Evolutionary conservation across 2,113 vertebrate species (phyloP), one percentile per base, ranked within the genome.

Genomic region (Neodontobutis hainanensis): DNA sequence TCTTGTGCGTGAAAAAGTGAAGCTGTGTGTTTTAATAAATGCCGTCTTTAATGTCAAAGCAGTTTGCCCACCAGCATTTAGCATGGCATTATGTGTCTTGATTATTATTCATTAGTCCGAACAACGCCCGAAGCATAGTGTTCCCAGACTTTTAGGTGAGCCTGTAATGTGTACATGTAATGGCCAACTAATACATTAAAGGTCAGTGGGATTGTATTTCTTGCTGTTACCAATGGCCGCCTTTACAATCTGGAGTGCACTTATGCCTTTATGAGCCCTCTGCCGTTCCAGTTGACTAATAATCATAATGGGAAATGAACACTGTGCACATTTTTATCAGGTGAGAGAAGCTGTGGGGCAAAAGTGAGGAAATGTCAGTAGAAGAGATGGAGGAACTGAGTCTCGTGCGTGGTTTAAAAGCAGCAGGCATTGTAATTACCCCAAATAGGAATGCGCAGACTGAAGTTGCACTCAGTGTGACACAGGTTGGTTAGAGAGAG

Each of bases 171-270:
- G 43, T 66, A 56, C 74, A 15, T 66, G 69, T 79, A 67, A 82
- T 43, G 60, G 59, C 76, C 62, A 61, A 46, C 75, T 49, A 59
- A 70, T 72, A 69, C 68, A 59, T 76, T 64, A 85, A 89, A 89
- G 85, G 83, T 89, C 85, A 84, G 64, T 6, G 38, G 56, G 65
- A 65, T 82, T 80, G 75, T 47, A 47, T 76, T 84, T 79, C 49
- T 42, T 15, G 51, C 32, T 50, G 51, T 38, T 61, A 58, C 40
- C 32, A 3, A 34, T 11, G 1, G 19, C 56, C 58, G 10, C 12
- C 35, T 73, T 35, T 60, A 38, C 43, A 45, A 69, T 44, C 14
- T 52, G 0, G 8, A 36, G 0, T 11, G 19, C 8, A 47, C 48
- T 57, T 55, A 35, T 5, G 47, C 57, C 48, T 64, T 56, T 32